A percentile compares a stretch with the other conserved stretches of the same genome.
Conservation (phyloP, 2,113 vertebrate genomes). For the Macquaria ambigua region DNA sequence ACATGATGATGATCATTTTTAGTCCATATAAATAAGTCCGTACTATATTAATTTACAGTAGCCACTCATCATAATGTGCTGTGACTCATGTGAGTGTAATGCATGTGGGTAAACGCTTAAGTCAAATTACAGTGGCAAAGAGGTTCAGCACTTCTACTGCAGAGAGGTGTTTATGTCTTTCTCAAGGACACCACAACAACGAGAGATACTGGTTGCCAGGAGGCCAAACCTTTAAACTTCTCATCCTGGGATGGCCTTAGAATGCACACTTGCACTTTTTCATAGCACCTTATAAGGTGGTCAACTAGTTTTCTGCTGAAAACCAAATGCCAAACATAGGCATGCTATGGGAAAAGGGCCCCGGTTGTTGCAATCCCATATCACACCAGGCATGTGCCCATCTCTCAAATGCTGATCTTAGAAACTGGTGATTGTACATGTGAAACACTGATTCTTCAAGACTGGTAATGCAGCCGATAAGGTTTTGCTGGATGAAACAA, state of each 20-base stretch:
- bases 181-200: conserved; percentile 35
- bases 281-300: conserved; percentile 66
- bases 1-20: not conserved
- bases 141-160: not conserved
- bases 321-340: conserved; percentile 62
- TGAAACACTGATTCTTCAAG: conserved; percentile 17
- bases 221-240: conserved; percentile 32
- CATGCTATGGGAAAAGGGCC: conserved; percentile 29
- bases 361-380: conserved; percentile 8
- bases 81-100: conserved; percentile 32
- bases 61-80: not conserved
- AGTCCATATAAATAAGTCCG: not conserved
- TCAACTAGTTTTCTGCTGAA: conserved; percentile 34
- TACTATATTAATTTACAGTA: not conserved
- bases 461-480: not conserved
- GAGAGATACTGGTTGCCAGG: conserved; percentile 19
- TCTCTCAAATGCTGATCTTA: not conserved
- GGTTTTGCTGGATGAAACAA: not conserved
- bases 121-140: conserved; percentile 23
- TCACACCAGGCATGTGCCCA: conserved; percentile 11
- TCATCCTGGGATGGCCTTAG: conserved; percentile 36
- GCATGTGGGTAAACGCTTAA: not conserved
- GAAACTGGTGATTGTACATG: not conserved
- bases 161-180: conserved; percentile 30
- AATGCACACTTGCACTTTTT: conserved; percentile 43